phyloP scores from a whole-genome alignment of 2,113 vertebrate genomes.

The Haemorhous mexicanus region DNA sequence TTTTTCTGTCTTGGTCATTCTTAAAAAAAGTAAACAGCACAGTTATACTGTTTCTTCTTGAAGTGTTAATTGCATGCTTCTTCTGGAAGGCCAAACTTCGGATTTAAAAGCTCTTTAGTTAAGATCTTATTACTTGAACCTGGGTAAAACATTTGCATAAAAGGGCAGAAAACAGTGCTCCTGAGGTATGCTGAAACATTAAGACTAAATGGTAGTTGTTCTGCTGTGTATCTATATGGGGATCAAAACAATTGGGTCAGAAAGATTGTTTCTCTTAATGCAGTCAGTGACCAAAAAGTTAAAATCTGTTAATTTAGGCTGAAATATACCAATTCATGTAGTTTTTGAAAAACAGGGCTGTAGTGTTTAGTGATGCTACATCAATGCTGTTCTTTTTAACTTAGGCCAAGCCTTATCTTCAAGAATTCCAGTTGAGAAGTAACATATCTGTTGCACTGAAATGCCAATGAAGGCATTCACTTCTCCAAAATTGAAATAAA shows the following conservation, averaged over 20 bases:
- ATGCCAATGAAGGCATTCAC: neutral
- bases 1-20: neutral
- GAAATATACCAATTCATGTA: neutral
- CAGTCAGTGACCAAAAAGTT: neutral
- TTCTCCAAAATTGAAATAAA: neutral
- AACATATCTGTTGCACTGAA: neutral
- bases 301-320: neutral
- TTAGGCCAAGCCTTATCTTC: neutral
- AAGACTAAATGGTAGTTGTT: neutral
- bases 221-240: neutral
- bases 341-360: neutral
- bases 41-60: neutral
- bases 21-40: neutral
- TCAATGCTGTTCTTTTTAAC: neutral
- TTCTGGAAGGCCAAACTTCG: neutral
- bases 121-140: neutral
- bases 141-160: neutral
- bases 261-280: neutral
- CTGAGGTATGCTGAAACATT: neutral
- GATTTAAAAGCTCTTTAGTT: neutral
- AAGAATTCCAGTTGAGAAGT: neutral
- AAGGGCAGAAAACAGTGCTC: neutral
- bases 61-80: neutral
- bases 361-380: neutral
- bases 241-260: neutral